These are phyloP conservation scores for Manacus vitellinus DNA, from an alignment of 2,113 vertebrate species.

Conservation along the genomic window DNA sequence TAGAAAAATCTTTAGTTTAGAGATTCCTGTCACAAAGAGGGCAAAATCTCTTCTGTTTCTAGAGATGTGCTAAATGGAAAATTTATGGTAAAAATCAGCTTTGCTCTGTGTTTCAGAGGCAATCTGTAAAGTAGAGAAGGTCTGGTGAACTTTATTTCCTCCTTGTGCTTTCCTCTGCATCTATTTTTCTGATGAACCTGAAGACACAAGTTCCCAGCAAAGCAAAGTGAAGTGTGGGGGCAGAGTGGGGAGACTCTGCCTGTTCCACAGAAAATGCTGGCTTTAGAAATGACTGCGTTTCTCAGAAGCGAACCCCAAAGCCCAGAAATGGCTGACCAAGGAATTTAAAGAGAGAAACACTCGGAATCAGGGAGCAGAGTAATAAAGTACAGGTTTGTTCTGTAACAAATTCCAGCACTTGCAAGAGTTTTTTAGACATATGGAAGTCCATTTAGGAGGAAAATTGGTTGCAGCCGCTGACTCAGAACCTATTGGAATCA, in stretches of 20 bases:
- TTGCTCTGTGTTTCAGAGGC: background rate
- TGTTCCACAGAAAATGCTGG: background rate
- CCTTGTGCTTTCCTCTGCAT: background rate
- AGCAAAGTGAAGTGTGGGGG: background rate
- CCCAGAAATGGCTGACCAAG: conserved; percentile 34
- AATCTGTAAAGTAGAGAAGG: background rate
- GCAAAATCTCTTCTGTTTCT: background rate
- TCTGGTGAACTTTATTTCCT: background rate
- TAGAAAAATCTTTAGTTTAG: background rate
- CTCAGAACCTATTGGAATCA: conserved; percentile 59
- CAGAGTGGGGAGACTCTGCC: background rate
- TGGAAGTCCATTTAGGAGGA: conserved; percentile 70
- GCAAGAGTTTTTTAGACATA: conserved; percentile 50
- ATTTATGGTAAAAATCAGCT: background rate
- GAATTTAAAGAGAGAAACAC: conserved; percentile 11
- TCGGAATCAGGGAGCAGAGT: conserved; percentile 18
- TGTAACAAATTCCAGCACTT: conserved; percentile 64
- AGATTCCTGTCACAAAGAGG: background rate
- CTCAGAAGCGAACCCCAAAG: background rate
- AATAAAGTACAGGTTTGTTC: conserved; percentile 57
- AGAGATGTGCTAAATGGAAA: background rate
- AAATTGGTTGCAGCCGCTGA: conserved; percentile 76
- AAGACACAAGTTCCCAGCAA: background rate
- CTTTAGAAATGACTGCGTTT: background rate
- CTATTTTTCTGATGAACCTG: background rate